These are phyloP conservation scores for Trematomus loennbergii DNA, from an alignment of 2,113 vertebrate species.

Conservation along the genomic window DNA sequence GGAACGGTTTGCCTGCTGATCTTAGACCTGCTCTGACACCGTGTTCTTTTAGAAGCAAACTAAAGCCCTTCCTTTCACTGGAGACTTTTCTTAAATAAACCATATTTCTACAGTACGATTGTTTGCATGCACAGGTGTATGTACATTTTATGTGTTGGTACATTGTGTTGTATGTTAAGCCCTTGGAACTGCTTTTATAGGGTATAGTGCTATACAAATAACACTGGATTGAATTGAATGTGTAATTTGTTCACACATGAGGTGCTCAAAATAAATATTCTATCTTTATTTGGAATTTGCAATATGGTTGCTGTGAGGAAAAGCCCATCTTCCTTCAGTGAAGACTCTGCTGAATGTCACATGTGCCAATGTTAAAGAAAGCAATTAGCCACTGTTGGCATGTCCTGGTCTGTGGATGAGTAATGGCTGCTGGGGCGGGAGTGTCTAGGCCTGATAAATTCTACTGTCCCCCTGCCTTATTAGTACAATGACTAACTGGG, in stretches of 20 bases:
- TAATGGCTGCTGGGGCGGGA: slow-evolving; percentile 81
- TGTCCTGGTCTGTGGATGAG: slow-evolving; percentile 80
- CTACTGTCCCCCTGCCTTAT: slow-evolving; percentile 78
- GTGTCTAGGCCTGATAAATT: slow-evolving; percentile 82
- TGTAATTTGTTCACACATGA: background rate
- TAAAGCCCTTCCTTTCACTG: too few species aligned
- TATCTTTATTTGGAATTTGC: background rate
- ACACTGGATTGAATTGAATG: too few species aligned
- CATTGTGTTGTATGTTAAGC: too few species aligned
- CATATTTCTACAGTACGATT: too few species aligned
- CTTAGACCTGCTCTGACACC: too few species aligned
- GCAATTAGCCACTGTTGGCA: slow-evolving; percentile 82
- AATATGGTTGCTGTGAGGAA: background rate
- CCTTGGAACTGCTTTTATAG: too few species aligned
- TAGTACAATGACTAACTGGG: slow-evolving; percentile 76
- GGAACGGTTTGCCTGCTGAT: too few species aligned
- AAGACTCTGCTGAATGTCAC: slow-evolving; percentile 68
- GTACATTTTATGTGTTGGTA: too few species aligned
- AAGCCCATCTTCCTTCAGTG: slow-evolving; percentile 5
- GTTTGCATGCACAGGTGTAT: too few species aligned
- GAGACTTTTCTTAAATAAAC: too few species aligned
- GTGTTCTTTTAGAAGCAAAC: too few species aligned
- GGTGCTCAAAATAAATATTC: background rate
- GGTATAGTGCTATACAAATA: background rate
- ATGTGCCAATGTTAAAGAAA: slow-evolving; percentile 75